These are phyloP conservation scores for Orius insidiosus DNA, from an alignment of 1,140 invertebrate species.

Conservation along the genomic window DNA sequence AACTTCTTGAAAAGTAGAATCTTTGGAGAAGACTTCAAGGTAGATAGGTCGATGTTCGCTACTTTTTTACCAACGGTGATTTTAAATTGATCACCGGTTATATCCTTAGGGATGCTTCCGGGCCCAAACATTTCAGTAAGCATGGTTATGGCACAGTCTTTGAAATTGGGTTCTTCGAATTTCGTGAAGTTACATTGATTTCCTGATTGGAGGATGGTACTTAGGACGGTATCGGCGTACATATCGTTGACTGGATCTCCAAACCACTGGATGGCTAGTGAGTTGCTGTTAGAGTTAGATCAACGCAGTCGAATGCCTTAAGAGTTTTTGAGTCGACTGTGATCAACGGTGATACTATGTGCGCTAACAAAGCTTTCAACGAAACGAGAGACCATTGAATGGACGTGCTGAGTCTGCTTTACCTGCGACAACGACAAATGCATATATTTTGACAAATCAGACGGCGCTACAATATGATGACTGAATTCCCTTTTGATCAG, in stretches of 20 bases:
- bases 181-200: conserved; percentile 43
- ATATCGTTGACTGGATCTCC: conserved; percentile 92
- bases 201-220: conserved; percentile 62
- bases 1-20: conserved; percentile 62
- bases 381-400: conserved; percentile 72
- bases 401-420: conserved; percentile 77
- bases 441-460: conserved; percentile 90
- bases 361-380: conserved; percentile 65
- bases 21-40: conserved; percentile 59
- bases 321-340: conserved; percentile 54
- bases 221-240: conserved; percentile 89
- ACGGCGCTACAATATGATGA: conserved; percentile 83
- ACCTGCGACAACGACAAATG: conserved; percentile 87
- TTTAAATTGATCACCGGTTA: conserved; percentile 74
- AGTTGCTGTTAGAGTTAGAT: conserved; percentile 62
- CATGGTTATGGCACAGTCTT: conserved; percentile 72
- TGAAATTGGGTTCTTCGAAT: conserved; percentile 72
- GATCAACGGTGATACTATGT: conserved; percentile 67
- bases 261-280: conserved; percentile 75
- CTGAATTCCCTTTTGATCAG: conserved; percentile 96
- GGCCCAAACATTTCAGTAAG: conserved; percentile 82
- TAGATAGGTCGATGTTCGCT: conserved; percentile 70
- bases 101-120: conserved; percentile 84
- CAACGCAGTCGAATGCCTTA: conserved; percentile 60
- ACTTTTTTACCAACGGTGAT: conserved; percentile 70